Evolutionary conservation across 2,888 invertebrate species (phyloP).

Genomic region (Timandra comae): DNA sequence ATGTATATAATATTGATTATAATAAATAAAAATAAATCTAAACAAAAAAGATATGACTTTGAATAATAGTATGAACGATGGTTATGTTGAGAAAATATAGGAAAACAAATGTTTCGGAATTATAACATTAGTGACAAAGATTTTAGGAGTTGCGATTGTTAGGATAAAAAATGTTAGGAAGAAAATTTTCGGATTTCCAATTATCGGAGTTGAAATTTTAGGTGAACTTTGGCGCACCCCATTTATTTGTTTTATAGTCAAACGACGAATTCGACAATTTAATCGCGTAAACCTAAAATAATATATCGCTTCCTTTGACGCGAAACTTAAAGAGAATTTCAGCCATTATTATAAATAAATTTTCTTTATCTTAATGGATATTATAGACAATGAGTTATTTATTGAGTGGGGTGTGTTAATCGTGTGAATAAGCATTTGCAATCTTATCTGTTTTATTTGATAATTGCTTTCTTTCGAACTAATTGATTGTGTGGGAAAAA

Average conservation of each 20-base stretch:
- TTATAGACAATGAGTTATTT: constrained; percentile 37
- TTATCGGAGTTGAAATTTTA: no score
- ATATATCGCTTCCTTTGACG: constrained; percentile 44
- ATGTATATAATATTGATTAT: no score
- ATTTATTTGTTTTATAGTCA: constrained; percentile 58
- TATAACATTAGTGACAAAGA: no score
- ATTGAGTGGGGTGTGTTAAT: constrained; percentile 39
- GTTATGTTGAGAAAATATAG: no score
- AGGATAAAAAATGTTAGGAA: no score
- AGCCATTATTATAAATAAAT: constrained; percentile 33
- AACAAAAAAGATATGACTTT: no score
- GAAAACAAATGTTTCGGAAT: no score
- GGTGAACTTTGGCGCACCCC: no score
- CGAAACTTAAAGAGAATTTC: constrained; percentile 35
- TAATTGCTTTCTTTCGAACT: constrained; percentile 29
- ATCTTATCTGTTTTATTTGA: constrained; percentile 52
- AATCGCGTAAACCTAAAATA: constrained; percentile 27
- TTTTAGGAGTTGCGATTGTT: no score
- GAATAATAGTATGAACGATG: no score
- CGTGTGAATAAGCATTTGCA: constrained; percentile 53
- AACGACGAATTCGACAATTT: constrained; percentile 33
- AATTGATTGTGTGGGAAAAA: constrained; percentile 53
- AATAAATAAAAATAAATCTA: no score
- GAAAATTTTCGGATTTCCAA: no score
- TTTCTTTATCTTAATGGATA: constrained; percentile 59